These are phyloP conservation scores for Gallinago paraguaiae DNA, from an alignment of 2,113 vertebrate species.

Conservation along the genomic window DNA sequence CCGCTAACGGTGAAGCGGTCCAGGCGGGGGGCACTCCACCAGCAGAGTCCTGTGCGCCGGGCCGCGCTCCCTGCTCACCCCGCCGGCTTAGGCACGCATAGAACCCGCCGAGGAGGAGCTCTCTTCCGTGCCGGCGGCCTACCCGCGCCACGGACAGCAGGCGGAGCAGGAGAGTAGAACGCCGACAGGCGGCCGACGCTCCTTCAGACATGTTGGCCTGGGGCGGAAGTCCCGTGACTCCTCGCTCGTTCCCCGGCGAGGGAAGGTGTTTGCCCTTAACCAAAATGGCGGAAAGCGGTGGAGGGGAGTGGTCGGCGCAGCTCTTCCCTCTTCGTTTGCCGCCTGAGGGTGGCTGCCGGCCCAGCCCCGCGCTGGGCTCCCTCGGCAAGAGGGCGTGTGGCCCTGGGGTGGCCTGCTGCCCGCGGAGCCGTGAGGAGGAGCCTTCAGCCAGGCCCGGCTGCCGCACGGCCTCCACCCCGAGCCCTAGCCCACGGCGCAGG, in stretches of 20 bases:
- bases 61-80: constrained; percentile 40
- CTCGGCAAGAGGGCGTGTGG: fast-evolving
- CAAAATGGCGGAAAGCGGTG: background rate
- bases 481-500: fast-evolving
- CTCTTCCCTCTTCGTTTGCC: fast-evolving
- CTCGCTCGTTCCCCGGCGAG: fast-evolving
- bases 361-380: fast-evolving
- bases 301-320: fast-evolving
- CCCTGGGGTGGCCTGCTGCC: no score
- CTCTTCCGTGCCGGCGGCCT: background rate
- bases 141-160: no score
- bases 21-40: no score
- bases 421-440: fast-evolving
- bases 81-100: constrained; percentile 61
- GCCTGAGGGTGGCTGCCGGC: fast-evolving
- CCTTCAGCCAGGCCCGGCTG: fast-evolving
- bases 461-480: background rate
- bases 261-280: background rate
- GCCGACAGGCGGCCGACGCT: background rate
- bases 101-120: constrained; percentile 76
- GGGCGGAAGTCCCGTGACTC: background rate
- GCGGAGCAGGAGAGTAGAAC: background rate
- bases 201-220: background rate
- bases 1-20: no score
- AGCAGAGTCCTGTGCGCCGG: background rate